phyloP scores from a whole-genome alignment of 2,888 invertebrate species.

The Tolmerus cingulatus region DNA sequence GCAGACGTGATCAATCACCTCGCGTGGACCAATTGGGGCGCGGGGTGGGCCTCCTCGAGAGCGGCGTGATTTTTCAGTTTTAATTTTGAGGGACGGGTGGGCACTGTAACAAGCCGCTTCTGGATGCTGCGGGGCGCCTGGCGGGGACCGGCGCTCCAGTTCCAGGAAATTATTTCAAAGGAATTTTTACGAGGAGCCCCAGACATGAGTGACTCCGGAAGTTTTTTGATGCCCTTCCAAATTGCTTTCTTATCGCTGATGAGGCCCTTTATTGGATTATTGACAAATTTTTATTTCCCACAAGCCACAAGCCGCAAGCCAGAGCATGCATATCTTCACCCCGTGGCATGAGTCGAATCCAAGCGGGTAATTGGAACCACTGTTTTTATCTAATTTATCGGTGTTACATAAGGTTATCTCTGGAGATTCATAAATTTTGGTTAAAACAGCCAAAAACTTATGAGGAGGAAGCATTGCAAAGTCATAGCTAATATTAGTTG shows the following conservation, averaged over 20 bases:
- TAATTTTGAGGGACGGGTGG: neutral
- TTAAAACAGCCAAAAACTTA: neutral
- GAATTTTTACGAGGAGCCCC: neutral
- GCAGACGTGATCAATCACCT: conserved; percentile 35
- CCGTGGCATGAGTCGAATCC: neutral
- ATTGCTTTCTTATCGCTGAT: neutral
- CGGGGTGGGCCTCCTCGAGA: neutral
- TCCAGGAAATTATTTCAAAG: neutral
- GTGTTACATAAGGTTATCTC: neutral
- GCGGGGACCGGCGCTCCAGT: neutral
- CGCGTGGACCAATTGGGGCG: neutral
- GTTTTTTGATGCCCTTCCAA: neutral
- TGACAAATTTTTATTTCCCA: neutral
- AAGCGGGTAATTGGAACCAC: neutral
- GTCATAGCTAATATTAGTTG: too few species aligned
- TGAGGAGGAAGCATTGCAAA: too few species aligned
- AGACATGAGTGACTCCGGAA: neutral
- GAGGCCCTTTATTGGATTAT: neutral
- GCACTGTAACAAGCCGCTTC: neutral
- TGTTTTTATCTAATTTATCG: neutral
- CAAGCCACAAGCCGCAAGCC: neutral
- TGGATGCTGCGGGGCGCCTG: neutral
- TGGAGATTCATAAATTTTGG: neutral
- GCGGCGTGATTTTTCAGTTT: neutral
- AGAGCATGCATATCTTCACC: neutral